phyloP scores from a whole-genome alignment of 2,797 vertebrate species.

The Cyprinodon diabolis region DNA sequence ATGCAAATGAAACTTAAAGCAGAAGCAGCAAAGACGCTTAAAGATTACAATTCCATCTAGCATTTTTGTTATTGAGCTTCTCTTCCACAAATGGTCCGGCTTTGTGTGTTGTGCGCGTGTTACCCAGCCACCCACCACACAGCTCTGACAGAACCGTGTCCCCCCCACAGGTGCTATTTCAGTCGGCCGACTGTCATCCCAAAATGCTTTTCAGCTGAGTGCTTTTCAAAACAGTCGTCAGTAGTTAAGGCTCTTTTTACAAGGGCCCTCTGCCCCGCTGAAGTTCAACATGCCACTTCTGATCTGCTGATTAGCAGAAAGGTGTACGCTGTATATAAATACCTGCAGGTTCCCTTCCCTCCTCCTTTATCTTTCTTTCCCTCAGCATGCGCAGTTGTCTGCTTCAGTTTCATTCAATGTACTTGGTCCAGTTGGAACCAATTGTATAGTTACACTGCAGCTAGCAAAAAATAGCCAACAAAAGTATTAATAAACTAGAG shows the following conservation, averaged over 20 bases:
- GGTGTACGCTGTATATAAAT: conserved; percentile 11
- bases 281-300: conserved; percentile 75
- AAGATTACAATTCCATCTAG: conserved; percentile 36
- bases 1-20: conserved; percentile 31
- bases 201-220: conserved; percentile 81
- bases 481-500: background rate
- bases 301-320: conserved; percentile 57
- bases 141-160: conserved; percentile 68
- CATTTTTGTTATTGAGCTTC: conserved; percentile 30
- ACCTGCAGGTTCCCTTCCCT: background rate
- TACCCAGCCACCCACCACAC: background rate
- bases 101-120: conserved; percentile 5
- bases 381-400: conserved; percentile 6
- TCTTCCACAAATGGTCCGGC: background rate
- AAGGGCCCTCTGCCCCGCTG: conserved; percentile 67
- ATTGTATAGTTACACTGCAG: conserved; percentile 12
- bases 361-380: background rate
- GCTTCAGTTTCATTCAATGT: conserved; percentile 23
- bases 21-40: conserved; percentile 23
- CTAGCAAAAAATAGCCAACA: background rate
- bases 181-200: conserved; percentile 79
- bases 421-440: conserved; percentile 29
- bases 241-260: conserved; percentile 75
- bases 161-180: conserved; percentile 80
- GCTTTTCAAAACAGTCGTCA: conserved; percentile 84